Percentiles rank a stretch among this genome's conserved stretches.
Conservation (phyloP, 37 sponge, comb jelly and placozoan genomes). For the Bolinopsis microptera region DNA sequence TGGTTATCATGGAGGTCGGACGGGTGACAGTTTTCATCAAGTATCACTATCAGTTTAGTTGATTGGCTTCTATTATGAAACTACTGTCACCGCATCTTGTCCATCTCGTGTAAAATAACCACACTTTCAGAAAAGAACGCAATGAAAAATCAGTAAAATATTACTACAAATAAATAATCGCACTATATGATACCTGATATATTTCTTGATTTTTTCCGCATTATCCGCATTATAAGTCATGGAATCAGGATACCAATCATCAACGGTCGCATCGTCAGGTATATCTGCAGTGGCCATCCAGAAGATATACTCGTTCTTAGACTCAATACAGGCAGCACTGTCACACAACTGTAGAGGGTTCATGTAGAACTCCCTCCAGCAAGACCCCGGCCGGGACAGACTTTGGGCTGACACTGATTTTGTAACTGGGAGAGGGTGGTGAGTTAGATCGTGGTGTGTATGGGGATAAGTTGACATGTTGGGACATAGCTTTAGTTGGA, state of each 20-base stretch:
- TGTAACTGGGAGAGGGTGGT: background rate
- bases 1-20: no score
- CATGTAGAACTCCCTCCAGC: slow-evolving; percentile 30
- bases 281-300: slow-evolving; percentile 33
- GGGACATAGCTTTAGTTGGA: no score
- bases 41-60: no score
- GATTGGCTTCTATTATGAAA: no score
- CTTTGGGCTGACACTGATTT: background rate
- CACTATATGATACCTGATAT: slow-evolving; percentile 2
- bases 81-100: no score
- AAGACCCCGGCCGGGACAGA: background rate
- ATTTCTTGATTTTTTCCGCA: background rate
- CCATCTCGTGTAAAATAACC: no score
- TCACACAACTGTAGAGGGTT: slow-evolving; percentile 8
- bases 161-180: background rate
- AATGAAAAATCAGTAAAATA: no score
- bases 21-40: no score
- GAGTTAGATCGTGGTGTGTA: background rate
- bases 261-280: background rate
- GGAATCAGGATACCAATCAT: background rate
- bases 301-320: slow-evolving; percentile 13
- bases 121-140: no score
- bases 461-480: no score
- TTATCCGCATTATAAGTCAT: background rate
- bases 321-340: background rate